Conservation (phyloP, 2,888 invertebrate species). For the Panopea generosa region DNA sequence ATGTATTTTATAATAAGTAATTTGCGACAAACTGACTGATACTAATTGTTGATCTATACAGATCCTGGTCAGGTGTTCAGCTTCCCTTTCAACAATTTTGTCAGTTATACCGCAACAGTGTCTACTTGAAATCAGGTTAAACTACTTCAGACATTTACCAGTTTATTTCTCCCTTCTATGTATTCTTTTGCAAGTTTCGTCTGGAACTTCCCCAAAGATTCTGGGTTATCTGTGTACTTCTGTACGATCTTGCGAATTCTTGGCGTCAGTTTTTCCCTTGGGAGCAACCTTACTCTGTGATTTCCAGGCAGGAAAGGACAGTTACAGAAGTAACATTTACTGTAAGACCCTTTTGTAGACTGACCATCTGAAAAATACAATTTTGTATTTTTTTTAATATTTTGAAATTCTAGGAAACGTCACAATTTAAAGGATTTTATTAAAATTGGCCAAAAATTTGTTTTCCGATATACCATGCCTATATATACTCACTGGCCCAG, state of each 20-base stretch:
- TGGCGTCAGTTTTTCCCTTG: conserved; percentile 18
- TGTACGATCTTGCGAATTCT: conserved; percentile 21
- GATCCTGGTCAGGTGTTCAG: neutral
- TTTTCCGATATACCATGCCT: no score
- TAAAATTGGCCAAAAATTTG: no score
- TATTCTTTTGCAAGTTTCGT: conserved; percentile 33
- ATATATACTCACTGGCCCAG: no score
- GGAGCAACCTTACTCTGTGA: conserved; percentile 16
- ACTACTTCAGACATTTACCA: conserved; percentile 14
- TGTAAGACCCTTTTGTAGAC: neutral
- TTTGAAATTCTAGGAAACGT: no score
- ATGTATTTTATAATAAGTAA: no score
- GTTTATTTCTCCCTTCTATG: conserved; percentile 15
- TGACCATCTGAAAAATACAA: neutral
- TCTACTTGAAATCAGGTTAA: no score
- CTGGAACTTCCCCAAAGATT: conserved; percentile 34
- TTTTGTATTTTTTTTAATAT: no score
- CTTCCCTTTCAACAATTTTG: no score
- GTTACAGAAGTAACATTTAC: conserved; percentile 24
- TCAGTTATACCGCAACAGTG: no score
- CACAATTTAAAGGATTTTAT: no score
- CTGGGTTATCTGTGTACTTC: neutral
- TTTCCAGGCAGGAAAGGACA: conserved; percentile 14
- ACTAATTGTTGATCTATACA: neutral
- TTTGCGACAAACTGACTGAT: no score